These are phyloP conservation scores for Eurystomus gularis DNA, from an alignment of 2,113 vertebrate genomes.

Conservation along the genomic window DNA sequence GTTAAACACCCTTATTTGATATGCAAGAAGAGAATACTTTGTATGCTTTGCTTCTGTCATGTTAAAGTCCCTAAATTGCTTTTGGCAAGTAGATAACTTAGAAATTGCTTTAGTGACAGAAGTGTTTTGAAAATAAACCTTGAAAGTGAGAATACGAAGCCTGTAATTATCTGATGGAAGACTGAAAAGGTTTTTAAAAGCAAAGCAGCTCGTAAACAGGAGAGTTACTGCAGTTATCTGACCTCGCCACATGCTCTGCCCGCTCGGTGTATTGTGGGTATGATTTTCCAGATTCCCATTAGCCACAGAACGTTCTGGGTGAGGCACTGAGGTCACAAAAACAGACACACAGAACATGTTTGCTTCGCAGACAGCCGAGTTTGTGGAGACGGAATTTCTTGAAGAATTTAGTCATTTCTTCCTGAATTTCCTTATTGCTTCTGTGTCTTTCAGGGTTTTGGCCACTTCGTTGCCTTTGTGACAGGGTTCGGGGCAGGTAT, in stretches of 20 bases:
- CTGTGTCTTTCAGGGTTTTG: neutral
- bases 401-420: neutral
- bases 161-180: slow-evolving; percentile 35
- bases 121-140: slow-evolving; percentile 50
- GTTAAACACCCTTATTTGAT: neutral
- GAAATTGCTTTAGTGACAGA: slow-evolving; percentile 29
- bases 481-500: neutral
- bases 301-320: neutral
- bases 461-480: neutral
- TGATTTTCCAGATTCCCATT: neutral
- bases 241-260: neutral
- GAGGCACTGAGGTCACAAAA: neutral
- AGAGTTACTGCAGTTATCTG: neutral
- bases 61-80: neutral
- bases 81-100: slow-evolving; percentile 30
- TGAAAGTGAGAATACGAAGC: slow-evolving; percentile 13
- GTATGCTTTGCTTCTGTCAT: neutral
- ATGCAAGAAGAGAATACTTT: neutral
- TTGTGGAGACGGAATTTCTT: neutral
- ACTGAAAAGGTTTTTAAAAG: neutral
- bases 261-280: rapidly evolving
- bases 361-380: neutral
- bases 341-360: neutral
- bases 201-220: neutral
- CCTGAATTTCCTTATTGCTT: neutral